These are phyloP conservation scores for Caenorhabditis parvicauda DNA, from an alignment of 2,888 invertebrate species.

Conservation along the genomic window DNA sequence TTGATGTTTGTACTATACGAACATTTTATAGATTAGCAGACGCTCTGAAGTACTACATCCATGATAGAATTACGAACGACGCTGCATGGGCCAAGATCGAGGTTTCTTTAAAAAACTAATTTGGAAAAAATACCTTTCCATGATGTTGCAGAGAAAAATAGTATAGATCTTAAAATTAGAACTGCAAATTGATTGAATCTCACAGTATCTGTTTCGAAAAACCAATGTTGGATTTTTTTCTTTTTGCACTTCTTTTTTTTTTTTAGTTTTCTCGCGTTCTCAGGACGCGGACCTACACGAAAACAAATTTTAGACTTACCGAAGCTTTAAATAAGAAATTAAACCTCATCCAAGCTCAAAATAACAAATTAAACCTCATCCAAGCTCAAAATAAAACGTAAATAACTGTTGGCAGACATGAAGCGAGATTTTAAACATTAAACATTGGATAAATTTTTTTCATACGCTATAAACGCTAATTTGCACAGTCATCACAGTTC, in stretches of 20 bases:
- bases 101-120: slow-evolving; percentile 68
- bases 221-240: neutral
- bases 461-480: neutral
- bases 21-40: slow-evolving; percentile 39
- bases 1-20: neutral
- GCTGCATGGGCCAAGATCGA: slow-evolving; percentile 92
- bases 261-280: slow-evolving; percentile 6
- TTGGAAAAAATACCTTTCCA: too few species aligned
- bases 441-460: neutral
- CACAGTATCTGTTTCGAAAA: too few species aligned
- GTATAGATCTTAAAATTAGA: too few species aligned
- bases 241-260: neutral
- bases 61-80: slow-evolving; percentile 85
- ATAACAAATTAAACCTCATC: too few species aligned
- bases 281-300: neutral
- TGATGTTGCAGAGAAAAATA: too few species aligned
- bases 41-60: slow-evolving; percentile 72
- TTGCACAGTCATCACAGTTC: neutral
- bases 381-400: too few species aligned
- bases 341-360: too few species aligned
- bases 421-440: too few species aligned
- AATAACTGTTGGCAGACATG: too few species aligned
- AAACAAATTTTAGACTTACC: neutral
- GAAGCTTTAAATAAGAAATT: too few species aligned
- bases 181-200: too few species aligned